Evolutionary conservation across 2,797 vertebrate genomes (phyloP).

Genomic region (Myotis planiceps): DNA sequence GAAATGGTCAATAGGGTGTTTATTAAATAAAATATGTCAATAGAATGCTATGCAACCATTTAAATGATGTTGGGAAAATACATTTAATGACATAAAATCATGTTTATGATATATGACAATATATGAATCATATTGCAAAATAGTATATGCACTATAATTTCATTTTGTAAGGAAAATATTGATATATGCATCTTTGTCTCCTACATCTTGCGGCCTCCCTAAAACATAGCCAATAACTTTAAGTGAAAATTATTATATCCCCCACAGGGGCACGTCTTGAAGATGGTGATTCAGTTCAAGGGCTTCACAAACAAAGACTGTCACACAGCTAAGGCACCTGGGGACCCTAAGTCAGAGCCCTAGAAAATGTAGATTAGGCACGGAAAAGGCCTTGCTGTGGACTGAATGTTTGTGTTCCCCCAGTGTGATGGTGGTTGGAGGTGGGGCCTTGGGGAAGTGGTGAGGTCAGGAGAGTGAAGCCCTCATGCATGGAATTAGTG

Average conservation of each 20-base stretch:
- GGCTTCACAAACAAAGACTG: background rate
- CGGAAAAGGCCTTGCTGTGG: background rate
- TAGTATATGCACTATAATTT: background rate
- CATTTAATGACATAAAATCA: background rate
- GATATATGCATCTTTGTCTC: background rate
- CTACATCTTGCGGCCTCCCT: background rate
- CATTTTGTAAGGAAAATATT: constrained; percentile 40
- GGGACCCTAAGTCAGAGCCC: background rate
- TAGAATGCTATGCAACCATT: background rate
- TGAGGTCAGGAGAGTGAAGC: background rate
- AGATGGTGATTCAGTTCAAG: background rate
- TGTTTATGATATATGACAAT: background rate
- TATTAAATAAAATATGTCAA: background rate
- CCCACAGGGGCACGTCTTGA: background rate
- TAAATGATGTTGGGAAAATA: background rate
- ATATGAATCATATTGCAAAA: background rate
- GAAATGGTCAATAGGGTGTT: background rate
- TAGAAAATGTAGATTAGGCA: background rate
- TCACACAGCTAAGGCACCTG: background rate
- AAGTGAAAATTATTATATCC: background rate
- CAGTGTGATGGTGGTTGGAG: background rate
- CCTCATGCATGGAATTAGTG: background rate
- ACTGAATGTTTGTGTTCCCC: background rate
- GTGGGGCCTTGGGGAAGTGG: background rate
- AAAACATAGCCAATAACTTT: background rate